Base-by-base conservation (phyloP, 2,113 vertebrate genomes). In the Lucifuga dentata region DNA sequence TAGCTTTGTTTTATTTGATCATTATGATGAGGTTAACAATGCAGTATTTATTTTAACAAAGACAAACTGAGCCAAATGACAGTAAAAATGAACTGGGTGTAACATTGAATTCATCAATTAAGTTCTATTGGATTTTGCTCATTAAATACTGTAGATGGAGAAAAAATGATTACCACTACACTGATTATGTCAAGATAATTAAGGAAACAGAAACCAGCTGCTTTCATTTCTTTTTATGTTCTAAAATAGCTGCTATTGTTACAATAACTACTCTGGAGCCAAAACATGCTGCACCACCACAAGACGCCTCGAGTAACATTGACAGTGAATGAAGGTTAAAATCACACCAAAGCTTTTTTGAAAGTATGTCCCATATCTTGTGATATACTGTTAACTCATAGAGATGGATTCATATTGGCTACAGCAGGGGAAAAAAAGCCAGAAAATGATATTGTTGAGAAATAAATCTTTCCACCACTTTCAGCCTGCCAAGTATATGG, bases 241-340 rank as follows among this genome's bases (percentile, higher is more conserved):
- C 60, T 64, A 46, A 35, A 35, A 38, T 68, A 65, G 10, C 49
- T 71, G 26, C 9, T 20, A 50, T 53, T 76, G 49, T 68, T 79
- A 13, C 7, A 29, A 36, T 58, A 33, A 56, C 58, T 35, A 19
- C 36, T 62, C 46, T 59, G 24, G 24, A 65, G 41, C 68, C 7
- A 9, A 52, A 39, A 58, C 50, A 48, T 39, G 21, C 56, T 49
- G 2, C 13, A 19, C 20, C 44, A 29, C 32, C 12, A 35, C 15
- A 11, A n/a, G 13, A 56, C 32, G 9, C 60, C 11, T 55, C 13
- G 7, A 50, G 57, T 11, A 64, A 35, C 43, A 45, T 60, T 72
- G 19, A 53, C 43, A 53, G 17, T 16, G 24, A 55, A 49, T 23
- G 57, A 50, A 56, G 65, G 43, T 23, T 58, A 58, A 11, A 69